These are phyloP conservation scores for Homalodisca vitripennis DNA, from an alignment of 1,140 invertebrate genomes.

Conservation along the genomic window DNA sequence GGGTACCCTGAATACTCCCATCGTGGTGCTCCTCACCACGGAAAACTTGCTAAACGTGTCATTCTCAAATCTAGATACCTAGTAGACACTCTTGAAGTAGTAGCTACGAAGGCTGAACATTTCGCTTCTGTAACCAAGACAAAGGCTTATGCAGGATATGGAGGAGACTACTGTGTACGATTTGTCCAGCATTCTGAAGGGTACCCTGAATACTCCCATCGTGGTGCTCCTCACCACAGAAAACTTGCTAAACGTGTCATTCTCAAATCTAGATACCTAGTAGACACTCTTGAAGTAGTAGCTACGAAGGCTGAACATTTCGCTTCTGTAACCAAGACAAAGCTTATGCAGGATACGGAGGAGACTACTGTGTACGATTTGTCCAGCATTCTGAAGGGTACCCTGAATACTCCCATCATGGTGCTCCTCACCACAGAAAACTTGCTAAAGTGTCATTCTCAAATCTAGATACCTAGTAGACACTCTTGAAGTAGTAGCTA, in stretches of 20 bases:
- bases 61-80: conserved; percentile 31
- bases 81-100: conserved; percentile 36
- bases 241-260: conserved; percentile 27
- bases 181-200: background rate
- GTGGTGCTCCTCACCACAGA: conserved; percentile 36
- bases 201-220: conserved; percentile 14
- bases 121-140: conserved; percentile 28
- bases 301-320: conserved; percentile 38
- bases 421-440: conserved; percentile 29
- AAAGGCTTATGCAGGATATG: conserved; percentile 31
- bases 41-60: conserved; percentile 21
- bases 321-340: conserved; percentile 29
- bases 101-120: conserved; percentile 38
- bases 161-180: background rate
- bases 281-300: conserved; percentile 36
- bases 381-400: background rate
- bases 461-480: background rate
- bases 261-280: conserved; percentile 27
- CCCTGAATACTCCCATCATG: conserved; percentile 33
- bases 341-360: conserved; percentile 30
- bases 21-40: conserved; percentile 37
- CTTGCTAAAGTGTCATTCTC: conserved; percentile 28
- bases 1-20: background rate
- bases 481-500: conserved; percentile 32
- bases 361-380: background rate